These are phyloP conservation scores for Elachura formosa DNA, from an alignment of 2,113 vertebrate genomes.

Conservation along the genomic window DNA sequence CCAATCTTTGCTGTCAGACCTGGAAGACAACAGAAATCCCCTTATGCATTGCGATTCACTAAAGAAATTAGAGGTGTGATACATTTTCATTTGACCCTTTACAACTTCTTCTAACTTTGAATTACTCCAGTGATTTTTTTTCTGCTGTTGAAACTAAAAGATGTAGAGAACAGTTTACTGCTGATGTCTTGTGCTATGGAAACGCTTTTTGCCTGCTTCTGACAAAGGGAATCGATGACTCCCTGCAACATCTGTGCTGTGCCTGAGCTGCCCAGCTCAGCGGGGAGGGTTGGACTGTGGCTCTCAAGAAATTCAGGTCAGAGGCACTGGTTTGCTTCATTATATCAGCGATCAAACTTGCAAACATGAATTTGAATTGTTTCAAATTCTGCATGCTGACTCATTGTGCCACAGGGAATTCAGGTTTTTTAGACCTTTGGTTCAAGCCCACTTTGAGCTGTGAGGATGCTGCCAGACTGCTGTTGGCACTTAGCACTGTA, in stretches of 20 bases:
- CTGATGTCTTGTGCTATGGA: not conserved
- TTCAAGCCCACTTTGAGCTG: not conserved
- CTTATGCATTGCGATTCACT: conserved; percentile 27
- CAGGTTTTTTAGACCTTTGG: not conserved
- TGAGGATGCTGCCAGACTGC: not conserved
- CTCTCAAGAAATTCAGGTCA: not conserved
- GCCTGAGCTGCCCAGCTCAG: not conserved
- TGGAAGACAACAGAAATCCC: conserved; percentile 46
- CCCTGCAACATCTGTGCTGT: not conserved
- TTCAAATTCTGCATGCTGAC: not conserved
- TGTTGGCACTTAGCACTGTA: not conserved
- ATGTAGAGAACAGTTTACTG: not conserved
- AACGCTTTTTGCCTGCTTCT: not conserved
- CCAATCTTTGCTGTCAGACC: conserved; percentile 60
- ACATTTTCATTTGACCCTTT: conserved; percentile 36
- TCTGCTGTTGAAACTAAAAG: not conserved
- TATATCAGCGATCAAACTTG: not conserved
- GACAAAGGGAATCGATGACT: not conserved
- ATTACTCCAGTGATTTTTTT: conserved; percentile 16
- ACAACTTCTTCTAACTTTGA: conserved; percentile 21
- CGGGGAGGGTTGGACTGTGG: not conserved
- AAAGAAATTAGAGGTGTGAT: conserved; percentile 51
- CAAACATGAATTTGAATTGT: not conserved
- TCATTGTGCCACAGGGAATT: not conserved
- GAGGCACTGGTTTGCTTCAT: not conserved